Evolutionary conservation across 1,140 invertebrate genomes (phyloP), one percentile per base, ranked within the genome.

Genomic region (Pachypsylla venusta): DNA sequence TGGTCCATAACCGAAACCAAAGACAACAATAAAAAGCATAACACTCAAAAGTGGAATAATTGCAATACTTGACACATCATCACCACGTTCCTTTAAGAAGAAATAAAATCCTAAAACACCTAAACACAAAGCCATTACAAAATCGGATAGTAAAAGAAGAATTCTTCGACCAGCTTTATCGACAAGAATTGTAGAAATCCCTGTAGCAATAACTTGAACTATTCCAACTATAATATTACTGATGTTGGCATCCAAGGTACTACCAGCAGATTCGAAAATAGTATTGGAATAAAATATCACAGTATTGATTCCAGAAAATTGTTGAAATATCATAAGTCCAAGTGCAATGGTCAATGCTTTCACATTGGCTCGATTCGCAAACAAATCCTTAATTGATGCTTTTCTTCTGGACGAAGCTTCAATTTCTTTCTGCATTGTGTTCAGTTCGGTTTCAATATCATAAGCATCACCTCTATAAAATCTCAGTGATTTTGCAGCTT

Each of bases 301-400:
- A 0, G 83, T 84, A 64, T 92, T 92, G n/a, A 93, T 85, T 27
- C 89, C 87, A 58, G 81, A 83, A 26, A 91, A 71, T 69, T 93
- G 89, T 67, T 93, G 89, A 69, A 92, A 85, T 35, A 87, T 72
- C 84, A 93, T 89, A 1, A 93, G 73, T 12, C 80, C 79, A 61
- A 86, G 77, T 27, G 79, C 81, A 25, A 93, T 84, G 3, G 81
- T 60, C 5, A 91, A 67, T 2, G 80, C 84, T 69, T 81, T 40
- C 1, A 55, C 20, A n/a, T 55, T 56, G 39, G 27, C 61, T 25
- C 54, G 20, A 14, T 53, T 53, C 22, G 60, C 27, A 1, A 60
- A 13, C 12, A 62, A 35, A 1, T 60, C 61, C 2, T 28, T 25
- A 1, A 40, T 35, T 0, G 61, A 48, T 2, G 40, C 54, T 20